phyloP scores from a whole-genome alignment of 2,888 invertebrate genomes.

The Synergus laeviventris region DNA sequence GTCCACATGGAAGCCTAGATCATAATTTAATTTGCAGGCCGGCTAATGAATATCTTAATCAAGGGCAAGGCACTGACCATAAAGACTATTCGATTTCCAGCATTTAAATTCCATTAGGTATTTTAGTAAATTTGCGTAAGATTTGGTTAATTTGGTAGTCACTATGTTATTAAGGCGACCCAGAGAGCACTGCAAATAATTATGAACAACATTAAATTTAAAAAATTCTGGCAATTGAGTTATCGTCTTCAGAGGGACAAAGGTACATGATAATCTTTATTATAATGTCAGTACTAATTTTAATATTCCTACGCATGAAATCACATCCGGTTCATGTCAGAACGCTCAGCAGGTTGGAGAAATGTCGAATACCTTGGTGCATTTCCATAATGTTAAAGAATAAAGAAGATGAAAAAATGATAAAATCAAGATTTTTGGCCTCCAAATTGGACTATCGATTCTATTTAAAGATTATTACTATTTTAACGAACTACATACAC shows the following conservation, averaged over 20 bases:
- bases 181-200: conserved; percentile 10
- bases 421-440: background rate
- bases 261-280: conserved; percentile 47
- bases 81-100: background rate
- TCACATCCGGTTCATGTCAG: conserved; percentile 56
- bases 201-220: conserved; percentile 21
- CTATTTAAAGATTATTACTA: no score
- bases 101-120: conserved; percentile 14
- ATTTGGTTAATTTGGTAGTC: conserved; percentile 12
- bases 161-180: background rate
- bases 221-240: conserved; percentile 13
- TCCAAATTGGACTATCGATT: no score
- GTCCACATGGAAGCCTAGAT: background rate
- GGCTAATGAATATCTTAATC: conserved; percentile 2
- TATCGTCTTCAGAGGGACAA: conserved; percentile 20
- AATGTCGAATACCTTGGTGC: conserved; percentile 32
- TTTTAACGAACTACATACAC: no score
- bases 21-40: background rate
- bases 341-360: conserved; percentile 45
- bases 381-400: conserved; percentile 54
- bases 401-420: background rate
- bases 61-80: background rate
- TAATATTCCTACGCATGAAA: conserved; percentile 52
- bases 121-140: conserved; percentile 25
- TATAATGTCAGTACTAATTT: conserved; percentile 51